A percentile compares a stretch with the other conserved stretches of the same genome.
Evolutionary conservation across 2,797 vertebrate genomes (phyloP).

Genomic region (Rhinella marina): DNA sequence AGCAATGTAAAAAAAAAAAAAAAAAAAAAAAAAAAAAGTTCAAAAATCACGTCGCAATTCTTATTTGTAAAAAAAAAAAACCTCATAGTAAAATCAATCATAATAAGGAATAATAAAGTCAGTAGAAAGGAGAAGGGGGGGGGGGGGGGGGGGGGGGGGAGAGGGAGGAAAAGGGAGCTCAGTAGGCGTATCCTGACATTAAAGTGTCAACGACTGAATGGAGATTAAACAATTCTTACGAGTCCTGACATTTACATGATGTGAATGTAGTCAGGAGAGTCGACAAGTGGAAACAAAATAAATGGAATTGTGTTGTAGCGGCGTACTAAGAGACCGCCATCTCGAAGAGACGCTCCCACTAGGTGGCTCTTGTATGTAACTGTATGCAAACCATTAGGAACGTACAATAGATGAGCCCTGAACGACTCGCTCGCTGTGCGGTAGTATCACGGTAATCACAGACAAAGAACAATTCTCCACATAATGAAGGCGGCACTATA

Average conservation of each 20-base stretch:
- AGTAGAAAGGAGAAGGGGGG: not conserved
- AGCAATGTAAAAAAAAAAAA: too few species aligned
- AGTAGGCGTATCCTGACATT: conserved; percentile 9
- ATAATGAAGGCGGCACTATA: conserved; percentile 17
- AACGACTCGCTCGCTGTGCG: not conserved
- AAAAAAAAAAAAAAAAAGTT: not conserved
- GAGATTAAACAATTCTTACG: conserved; percentile 29
- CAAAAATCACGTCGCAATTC: not conserved
- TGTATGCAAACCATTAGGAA: not conserved
- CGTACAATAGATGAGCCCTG: not conserved
- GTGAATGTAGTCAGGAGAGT: too few species aligned
- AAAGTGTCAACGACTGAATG: conserved; percentile 12
- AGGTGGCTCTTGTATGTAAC: not conserved
- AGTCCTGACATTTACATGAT: conserved; percentile 23
- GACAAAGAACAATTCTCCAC: conserved; percentile 14
- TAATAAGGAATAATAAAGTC: not conserved
- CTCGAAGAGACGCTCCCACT: not conserved
- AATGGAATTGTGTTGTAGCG: not conserved
- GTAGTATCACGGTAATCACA: not conserved
- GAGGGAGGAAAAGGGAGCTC: not conserved
- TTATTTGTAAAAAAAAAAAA: not conserved
- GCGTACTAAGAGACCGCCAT: not conserved
- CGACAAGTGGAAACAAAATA: conserved; percentile 24
- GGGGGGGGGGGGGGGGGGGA: too few species aligned
- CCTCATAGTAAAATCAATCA: not conserved